These are phyloP conservation scores for Perca flavescens DNA, from an alignment of 2,113 vertebrate genomes.

Conservation along the genomic window DNA sequence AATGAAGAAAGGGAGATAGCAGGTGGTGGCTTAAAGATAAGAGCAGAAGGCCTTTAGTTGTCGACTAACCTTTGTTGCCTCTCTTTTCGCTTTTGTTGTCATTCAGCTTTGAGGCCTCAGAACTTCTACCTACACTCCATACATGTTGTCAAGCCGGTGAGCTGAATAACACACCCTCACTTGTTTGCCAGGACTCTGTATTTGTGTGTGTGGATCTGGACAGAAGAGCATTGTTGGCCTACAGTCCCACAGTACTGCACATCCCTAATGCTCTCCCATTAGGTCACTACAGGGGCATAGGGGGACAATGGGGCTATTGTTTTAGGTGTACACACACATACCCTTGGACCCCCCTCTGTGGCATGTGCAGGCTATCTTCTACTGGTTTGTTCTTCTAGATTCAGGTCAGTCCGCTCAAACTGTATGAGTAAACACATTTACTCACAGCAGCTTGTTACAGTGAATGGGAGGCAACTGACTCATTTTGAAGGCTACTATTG, in stretches of 20 bases:
- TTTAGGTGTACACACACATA: slow-evolving; percentile 30
- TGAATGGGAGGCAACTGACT: neutral
- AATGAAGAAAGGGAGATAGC: neutral
- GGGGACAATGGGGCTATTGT: slow-evolving; percentile 74
- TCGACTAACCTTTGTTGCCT: slow-evolving; percentile 41
- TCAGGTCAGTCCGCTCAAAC: slow-evolving; percentile 35
- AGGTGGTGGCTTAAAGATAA: neutral
- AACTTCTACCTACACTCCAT: slow-evolving; percentile 29
- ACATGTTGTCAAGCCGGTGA: slow-evolving; percentile 18
- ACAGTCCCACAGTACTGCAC: slow-evolving; percentile 41
- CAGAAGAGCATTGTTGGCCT: slow-evolving; percentile 46
- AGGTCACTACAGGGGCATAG: slow-evolving; percentile 40
- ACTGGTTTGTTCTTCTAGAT: slow-evolving; percentile 36
- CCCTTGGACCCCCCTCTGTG: slow-evolving; percentile 16
- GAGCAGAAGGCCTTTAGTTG: neutral
- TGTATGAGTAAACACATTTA: slow-evolving; percentile 35
- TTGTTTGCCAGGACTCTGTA: slow-evolving; percentile 29
- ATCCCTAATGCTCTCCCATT: slow-evolving; percentile 43
- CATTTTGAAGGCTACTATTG: neutral
- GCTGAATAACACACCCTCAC: slow-evolving; percentile 2
- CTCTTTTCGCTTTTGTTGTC: slow-evolving; percentile 50
- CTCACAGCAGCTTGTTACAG: neutral
- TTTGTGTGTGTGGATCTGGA: slow-evolving; percentile 12
- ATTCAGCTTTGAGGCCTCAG: slow-evolving; percentile 53
- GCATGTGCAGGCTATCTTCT: slow-evolving; percentile 21